A percentile compares a stretch with the other conserved stretches of the same genome.
phyloP scores from a whole-genome alignment of 2,113 vertebrate genomes.

The Ifrita kowaldi region DNA sequence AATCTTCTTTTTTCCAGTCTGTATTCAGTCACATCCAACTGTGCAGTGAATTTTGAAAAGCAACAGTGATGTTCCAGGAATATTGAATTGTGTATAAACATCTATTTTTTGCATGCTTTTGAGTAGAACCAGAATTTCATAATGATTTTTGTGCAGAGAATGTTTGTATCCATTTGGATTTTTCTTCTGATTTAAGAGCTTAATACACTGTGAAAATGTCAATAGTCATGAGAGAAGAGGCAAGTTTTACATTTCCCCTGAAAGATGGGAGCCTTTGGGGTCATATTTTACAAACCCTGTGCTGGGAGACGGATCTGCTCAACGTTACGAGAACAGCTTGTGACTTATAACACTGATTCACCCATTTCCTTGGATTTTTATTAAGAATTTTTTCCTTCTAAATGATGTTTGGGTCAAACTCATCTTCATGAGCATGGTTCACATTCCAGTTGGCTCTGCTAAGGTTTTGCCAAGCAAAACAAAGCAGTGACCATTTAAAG shows the following conservation, averaged over 20 bases:
- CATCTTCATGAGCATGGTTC: not conserved
- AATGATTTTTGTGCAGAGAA: not conserved
- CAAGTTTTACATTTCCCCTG: conserved; percentile 21
- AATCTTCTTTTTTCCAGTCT: not conserved
- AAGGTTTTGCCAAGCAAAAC: not conserved
- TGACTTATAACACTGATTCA: not conserved
- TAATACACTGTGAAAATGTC: not conserved
- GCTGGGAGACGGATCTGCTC: not conserved
- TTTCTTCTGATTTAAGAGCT: conserved; percentile 37
- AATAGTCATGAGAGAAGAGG: conserved; percentile 15
- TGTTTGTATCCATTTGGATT: not conserved
- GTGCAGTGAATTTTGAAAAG: not conserved
- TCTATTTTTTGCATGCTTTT: not conserved
- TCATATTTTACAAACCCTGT: not conserved
- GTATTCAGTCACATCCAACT: not conserved
- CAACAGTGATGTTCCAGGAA: not conserved
- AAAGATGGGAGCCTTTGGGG: conserved; percentile 1
- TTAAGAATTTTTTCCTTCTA: not conserved
- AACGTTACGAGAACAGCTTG: accelerated
- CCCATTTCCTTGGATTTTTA: not conserved
- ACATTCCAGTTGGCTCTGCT: not conserved
- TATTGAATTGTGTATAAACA: not conserved
- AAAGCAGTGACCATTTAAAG: not conserved
- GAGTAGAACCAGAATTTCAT: not conserved
- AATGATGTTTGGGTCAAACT: not conserved